Percentiles rank a stretch among this genome's conserved stretches.
Conservation (phyloP, 2,888 invertebrate species). For the Cataglyphis altisquamis region DNA sequence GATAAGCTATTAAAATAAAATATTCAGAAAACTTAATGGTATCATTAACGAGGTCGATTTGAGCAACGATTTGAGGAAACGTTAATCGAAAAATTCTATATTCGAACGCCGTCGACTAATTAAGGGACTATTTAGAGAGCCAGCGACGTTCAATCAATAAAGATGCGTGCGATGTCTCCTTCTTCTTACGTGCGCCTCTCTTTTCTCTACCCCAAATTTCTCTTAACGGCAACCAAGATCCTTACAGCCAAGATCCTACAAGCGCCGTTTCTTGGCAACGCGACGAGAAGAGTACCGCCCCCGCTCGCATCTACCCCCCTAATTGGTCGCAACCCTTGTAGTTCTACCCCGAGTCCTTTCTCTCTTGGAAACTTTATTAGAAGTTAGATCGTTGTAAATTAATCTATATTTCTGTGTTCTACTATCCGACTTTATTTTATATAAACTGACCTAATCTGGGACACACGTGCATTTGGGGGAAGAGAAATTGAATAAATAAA, state of each 20-base stretch:
- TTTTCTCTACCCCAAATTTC: constrained; percentile 70
- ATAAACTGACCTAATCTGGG: background rate
- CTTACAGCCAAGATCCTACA: constrained; percentile 70
- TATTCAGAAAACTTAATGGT: background rate
- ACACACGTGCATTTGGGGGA: background rate
- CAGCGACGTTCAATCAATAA: constrained; percentile 80
- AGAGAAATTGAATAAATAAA: too few relatives aligned
- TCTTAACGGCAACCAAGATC: constrained; percentile 72
- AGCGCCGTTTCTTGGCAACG: constrained; percentile 82
- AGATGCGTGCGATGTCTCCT: constrained; percentile 72
- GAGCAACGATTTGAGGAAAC: background rate
- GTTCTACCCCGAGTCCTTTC: constrained; percentile 61
- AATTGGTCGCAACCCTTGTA: constrained; percentile 79
- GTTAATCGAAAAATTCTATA: constrained; percentile 51
- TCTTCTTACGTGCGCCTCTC: constrained; percentile 48
- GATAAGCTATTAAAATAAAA: background rate
- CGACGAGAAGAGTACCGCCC: constrained; percentile 77
- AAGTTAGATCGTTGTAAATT: constrained; percentile 8
- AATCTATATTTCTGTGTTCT: background rate
- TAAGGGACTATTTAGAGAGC: constrained; percentile 76
- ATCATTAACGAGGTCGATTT: background rate
- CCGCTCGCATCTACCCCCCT: constrained; percentile 74
- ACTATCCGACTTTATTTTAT: background rate
- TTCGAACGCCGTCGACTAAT: constrained; percentile 73
- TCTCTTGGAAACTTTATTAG: constrained; percentile 41